Evolutionary conservation across 2,888 invertebrate genomes (phyloP), one percentile per base, ranked within the genome.

Genomic region (Bembecia ichneumoniformis): DNA sequence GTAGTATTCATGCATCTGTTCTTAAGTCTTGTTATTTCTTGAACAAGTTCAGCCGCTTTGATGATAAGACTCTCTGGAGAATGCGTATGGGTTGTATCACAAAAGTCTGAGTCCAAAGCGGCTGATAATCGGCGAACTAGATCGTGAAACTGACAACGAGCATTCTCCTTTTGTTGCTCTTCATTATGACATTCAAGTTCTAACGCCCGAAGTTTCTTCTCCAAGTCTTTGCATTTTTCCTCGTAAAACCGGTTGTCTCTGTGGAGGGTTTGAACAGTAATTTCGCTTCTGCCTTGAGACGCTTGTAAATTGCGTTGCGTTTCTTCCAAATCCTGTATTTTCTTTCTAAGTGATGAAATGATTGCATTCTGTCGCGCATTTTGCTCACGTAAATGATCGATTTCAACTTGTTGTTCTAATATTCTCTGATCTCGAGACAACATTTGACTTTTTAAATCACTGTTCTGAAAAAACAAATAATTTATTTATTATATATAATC

Each of bases 351-450:
- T 0, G 95, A 95, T 3, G 90, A 90, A 58, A 96, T 93, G 45
- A 95, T 88, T 0, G 95, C 92, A 63, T 92, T 93, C 74, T 96
- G 95, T 36, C 96, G 87, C 1, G 95, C 95, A 46, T 94, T 90
- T 74, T 95, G 96, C 55, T 96, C 94, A 5, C 93, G 89, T 14
- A 94, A 80, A 66, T 94, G 93, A 61, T 96, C 93, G 14, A 92
- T 91, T 73, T 96, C 95, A 28, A 92, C 91, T 70, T 94, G 94
- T 52, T 94, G 89, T 62, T 95, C 94, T 62, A 92, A 82, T 58
- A 92, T 89, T 63, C 92, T 84, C 68, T 93, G 91, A 58, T 94
- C 93, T 50, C 92, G 88, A 28, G 91, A 88, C 61, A 94, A 88
- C 71, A 94, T 86, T 65, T 91, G 90, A 55, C 89, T 90, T 77